Evolutionary conservation across 2,888 invertebrate species (phyloP), one percentile per base, ranked within the genome.

Genomic region (Mesorhabditis sp.): DNA sequence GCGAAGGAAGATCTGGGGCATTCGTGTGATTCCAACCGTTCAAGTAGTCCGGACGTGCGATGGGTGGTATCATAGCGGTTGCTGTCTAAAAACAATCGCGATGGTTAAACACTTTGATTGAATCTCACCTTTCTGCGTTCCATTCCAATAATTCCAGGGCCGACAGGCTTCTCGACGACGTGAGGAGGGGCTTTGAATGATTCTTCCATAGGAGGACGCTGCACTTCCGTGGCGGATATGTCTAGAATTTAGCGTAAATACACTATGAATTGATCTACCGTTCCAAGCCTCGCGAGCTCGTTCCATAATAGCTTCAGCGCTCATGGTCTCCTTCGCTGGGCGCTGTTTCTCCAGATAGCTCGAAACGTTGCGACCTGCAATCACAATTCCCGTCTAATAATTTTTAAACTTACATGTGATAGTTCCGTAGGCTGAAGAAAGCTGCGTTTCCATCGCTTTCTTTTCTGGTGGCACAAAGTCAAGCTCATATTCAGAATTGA

Each of bases 1-100:
- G 72, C 5, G 76, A 70, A 4, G 74, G 72, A 41, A 76, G 68
- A 10, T 80, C 80, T 4, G 80, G 80, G 4, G 80, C 79, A 62
- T 79, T 77, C 45, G 76, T 75, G 50, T 74, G 73, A 4, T 79
- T 79, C 10, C 78, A 78, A 78, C 79, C 64, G 28, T 64, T 50
- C 44, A 45, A 62, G 3, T 68, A 62, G 63, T 63, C 64, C 7
- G n/a, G 64, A 3, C n/a, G 13, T 2, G 58, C n/a, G 58, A n/a
- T 13, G 58, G n/a, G 58, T 13, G 10, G 10, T 13, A 10, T 50
- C 10, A 10, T 50, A 50, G 58, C 58, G 58, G n/a, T 28, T 1
- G 28, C 58, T n/a, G 43, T 65, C 58, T 28, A 70, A 70, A 66
- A 5, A 0, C 10, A 65, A 45, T 10, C 41, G 28, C 15, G 2